These are phyloP conservation scores for Corvus moneduloides DNA, from an alignment of 2,113 vertebrate species.

Conservation along the genomic window DNA sequence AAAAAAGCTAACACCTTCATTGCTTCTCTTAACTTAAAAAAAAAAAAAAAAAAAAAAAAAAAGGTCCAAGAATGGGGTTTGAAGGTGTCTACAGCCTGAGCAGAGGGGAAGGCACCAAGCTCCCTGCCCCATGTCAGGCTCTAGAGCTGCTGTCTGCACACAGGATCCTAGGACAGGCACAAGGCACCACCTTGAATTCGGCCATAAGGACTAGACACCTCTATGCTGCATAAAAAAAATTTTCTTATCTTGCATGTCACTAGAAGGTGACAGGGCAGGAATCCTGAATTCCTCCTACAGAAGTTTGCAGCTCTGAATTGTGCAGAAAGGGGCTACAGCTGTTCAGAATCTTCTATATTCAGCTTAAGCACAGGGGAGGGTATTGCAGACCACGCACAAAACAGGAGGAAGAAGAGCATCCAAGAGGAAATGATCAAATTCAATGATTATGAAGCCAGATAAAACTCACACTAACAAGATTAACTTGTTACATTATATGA, in stretches of 20 bases:
- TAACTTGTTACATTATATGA: neutral
- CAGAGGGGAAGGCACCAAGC: neutral
- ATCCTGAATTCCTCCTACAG: neutral
- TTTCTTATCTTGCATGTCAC: neutral
- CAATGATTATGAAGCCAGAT: neutral
- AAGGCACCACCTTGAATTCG: neutral
- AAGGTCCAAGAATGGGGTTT: neutral
- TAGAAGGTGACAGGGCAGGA: neutral
- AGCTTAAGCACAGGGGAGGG: neutral
- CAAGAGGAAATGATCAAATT: slow-evolving; percentile 2
- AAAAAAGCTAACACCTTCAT: neutral
- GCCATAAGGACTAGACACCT: neutral
- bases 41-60: neutral
- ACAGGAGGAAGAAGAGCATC: neutral
- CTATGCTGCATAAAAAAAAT: neutral
- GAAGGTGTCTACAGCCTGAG: neutral
- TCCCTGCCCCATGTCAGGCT: neutral
- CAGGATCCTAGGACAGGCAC: neutral
- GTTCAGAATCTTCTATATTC: neutral
- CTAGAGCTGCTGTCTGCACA: neutral
- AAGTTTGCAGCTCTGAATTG: neutral
- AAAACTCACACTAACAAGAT: neutral
- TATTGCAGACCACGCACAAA: neutral
- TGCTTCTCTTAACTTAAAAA: neutral
- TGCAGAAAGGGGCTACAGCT: neutral